These are phyloP conservation scores for human DNA, from an alignment of 2,113 vertebrate genomes.

Conservation along the genomic window DNA sequence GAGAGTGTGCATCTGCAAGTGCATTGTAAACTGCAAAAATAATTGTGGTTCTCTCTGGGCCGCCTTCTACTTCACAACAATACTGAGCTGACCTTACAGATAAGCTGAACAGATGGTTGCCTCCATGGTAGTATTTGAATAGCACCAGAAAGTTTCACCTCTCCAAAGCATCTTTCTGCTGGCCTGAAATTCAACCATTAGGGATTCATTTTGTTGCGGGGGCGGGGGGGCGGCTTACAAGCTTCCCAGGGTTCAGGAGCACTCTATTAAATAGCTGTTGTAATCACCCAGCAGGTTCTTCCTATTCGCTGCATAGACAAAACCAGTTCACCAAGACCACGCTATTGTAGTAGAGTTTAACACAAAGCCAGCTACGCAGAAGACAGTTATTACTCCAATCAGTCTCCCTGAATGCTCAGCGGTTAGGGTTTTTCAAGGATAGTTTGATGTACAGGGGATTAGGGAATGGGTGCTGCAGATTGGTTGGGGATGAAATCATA, in stretches of 20 bases:
- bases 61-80: background rate
- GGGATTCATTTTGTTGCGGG: background rate
- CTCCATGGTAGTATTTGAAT: background rate
- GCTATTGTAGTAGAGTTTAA: too few relatives aligned
- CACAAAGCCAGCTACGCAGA: too few relatives aligned
- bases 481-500: too few relatives aligned
- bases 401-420: too few relatives aligned
- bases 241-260: background rate
- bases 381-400: too few relatives aligned
- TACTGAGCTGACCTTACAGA: background rate
- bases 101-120: background rate
- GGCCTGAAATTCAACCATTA: conserved; percentile 12
- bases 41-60: background rate
- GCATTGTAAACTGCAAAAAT: background rate
- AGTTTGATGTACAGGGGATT: too few relatives aligned
- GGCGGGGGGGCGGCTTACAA: too few relatives aligned
- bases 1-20: background rate
- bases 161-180: background rate
- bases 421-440: too few relatives aligned
- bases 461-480: too few relatives aligned
- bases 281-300: too few relatives aligned
- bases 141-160: background rate
- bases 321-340: too few relatives aligned
- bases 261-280: background rate
- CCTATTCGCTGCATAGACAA: too few relatives aligned